Base-by-base conservation (phyloP, 2,888 invertebrate genomes). In the Dusona sp. region DNA sequence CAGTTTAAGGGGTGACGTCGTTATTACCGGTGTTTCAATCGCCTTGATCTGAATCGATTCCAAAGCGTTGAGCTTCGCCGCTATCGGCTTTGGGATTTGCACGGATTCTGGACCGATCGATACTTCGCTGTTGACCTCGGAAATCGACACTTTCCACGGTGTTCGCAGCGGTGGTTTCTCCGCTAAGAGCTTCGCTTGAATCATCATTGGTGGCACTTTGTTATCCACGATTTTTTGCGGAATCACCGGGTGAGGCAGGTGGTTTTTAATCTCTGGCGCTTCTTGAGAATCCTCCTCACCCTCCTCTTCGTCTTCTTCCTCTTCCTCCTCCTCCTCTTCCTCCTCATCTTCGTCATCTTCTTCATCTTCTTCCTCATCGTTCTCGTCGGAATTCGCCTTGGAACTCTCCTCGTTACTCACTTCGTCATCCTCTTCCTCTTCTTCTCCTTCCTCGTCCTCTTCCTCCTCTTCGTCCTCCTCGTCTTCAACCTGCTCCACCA, bases 1-100 rank as follows among this genome's bases (percentile, higher is more conserved):
- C 16, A 93, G 84, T 81, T 94, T 94, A 3, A 92, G 74, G 0
- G 94, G 94, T 3, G 94, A 93, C 11, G 91, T 91, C 9, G 92
- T 93, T 77, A 94, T 94, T 7, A 94, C 94, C 3, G 94, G 92
- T 0, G 93, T 94, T 85, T 92, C 93, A 36, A 94, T 93, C 1
- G 93, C 90, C 80, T 93, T 93, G 13, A 90, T 42, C 22, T 90
- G 89, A 6, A 68, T 68, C 22, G 79, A 8, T 36, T 87, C 87
- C n/a, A 78, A 22, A 16, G 61, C 16, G 8, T 75, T 86, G 2
- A 70, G 19, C 79, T 86, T 88, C 22, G 73, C 48, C 16, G 54
- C 19, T n/a, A 36, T 29, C 9, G 64, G 33, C 13, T 64, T 64
- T 29, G 75, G 19, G 11, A 65, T 19, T 22, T 64, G 45, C 48